These are phyloP conservation scores for Muscicapa comitata DNA, from an alignment of 2,797 vertebrate genomes.

Conservation along the genomic window DNA sequence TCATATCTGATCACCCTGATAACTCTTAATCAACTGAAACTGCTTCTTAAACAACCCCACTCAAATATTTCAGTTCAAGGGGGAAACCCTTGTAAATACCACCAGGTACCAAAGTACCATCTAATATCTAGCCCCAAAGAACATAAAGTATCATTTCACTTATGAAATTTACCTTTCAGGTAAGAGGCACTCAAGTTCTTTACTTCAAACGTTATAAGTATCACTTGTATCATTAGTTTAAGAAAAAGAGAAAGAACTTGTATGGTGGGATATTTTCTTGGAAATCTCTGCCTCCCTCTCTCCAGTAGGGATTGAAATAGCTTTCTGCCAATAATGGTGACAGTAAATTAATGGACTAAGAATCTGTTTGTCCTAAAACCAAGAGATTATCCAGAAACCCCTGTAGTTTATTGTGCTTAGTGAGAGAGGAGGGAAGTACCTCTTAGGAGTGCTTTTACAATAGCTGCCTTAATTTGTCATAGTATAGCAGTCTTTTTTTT, in stretches of 20 bases:
- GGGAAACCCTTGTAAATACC: background rate
- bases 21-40: background rate
- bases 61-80: background rate
- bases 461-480: background rate
- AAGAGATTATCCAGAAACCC: background rate
- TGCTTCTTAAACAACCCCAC: background rate
- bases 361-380: background rate
- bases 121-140: background rate
- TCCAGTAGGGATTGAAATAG: background rate
- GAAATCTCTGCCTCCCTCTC: background rate
- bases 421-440: background rate
- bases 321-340: background rate
- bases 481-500: background rate
- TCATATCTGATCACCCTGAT: background rate
- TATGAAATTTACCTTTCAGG: background rate
- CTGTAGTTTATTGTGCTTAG: background rate
- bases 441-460: background rate
- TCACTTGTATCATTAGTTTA: background rate
- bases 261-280: background rate
- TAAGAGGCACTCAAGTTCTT: background rate
- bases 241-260: background rate
- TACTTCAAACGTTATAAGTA: background rate
- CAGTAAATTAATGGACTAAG: background rate
- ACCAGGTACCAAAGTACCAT: background rate
- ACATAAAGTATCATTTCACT: background rate